phyloP scores from a whole-genome alignment of 2,797 vertebrate species.

The Rachycentron canadum region DNA sequence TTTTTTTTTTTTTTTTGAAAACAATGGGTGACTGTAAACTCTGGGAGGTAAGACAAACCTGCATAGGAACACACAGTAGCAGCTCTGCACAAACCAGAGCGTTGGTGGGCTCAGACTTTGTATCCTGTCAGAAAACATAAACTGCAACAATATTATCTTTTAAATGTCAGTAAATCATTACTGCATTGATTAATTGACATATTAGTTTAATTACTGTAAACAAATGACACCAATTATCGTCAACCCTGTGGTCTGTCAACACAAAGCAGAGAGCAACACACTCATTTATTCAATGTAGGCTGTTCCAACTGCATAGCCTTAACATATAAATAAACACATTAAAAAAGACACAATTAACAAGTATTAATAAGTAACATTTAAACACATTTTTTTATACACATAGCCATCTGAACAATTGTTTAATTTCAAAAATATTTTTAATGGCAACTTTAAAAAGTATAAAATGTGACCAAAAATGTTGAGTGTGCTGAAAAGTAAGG shows the following conservation, averaged over 20 bases:
- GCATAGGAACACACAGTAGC: slow-evolving; percentile 32
- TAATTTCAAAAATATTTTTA: neutral
- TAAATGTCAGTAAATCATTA: slow-evolving; percentile 60
- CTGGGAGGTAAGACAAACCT: slow-evolving; percentile 43
- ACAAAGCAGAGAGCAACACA: neutral
- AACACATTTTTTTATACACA: neutral
- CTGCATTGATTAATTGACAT: slow-evolving; percentile 49
- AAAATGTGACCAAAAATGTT: no score
- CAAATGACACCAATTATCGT: slow-evolving; percentile 44
- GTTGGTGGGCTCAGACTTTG: neutral
- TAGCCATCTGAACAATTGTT: neutral
- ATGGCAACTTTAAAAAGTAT: neutral
- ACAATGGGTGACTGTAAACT: slow-evolving; percentile 58
- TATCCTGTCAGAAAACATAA: slow-evolving; percentile 23
- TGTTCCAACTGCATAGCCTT: neutral
- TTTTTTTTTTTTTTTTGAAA: slow-evolving; percentile 32
- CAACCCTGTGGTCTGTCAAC: no score
- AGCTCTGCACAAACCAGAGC: slow-evolving; percentile 10
- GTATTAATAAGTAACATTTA: neutral
- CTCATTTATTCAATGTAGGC: neutral
- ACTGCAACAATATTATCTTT: slow-evolving; percentile 23
- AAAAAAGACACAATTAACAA: no score
- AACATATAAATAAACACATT: neutral
- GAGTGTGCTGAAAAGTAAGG: no score
- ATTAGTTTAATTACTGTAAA: slow-evolving; percentile 34